Evolutionary conservation across 1,140 invertebrate species (phyloP), one percentile per base, ranked within the genome.

Genomic region (Cydia fagiglandana): DNA sequence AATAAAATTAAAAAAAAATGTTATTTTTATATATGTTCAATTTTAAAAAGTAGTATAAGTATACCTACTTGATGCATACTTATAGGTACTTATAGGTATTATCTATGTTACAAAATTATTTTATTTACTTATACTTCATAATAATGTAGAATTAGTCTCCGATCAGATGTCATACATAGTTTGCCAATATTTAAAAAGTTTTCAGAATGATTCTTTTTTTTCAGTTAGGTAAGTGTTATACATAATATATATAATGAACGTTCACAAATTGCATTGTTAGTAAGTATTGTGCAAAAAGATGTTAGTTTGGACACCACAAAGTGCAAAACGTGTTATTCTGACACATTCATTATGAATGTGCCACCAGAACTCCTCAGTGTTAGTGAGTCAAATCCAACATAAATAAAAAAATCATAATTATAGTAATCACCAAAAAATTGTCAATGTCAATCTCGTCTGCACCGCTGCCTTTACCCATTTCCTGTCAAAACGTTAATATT

Each of bases 401-500:
- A 66, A 75, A 76, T 75, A 76, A 70, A 53, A 76, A 80, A 38
- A 77, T 66, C 28, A 79, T 79, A 76, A 24, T 82, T 24, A 4
- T 30, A 30, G 45, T 90, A 92, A 87, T 92, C 90, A 92, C 89
- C 91, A 92, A 91, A 81, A 90, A 88, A 89, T 91, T 92, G 88
- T 92, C 91, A 83, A 92, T 92, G 86, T 91, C 89, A 81, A 92
- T 92, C 80, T 92, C 91, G 76, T 92, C 90, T 41, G 83, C 84
- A 41, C 87, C 90, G 83, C 86, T 86, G 84, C 89, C 85, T 83
- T 86, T 89, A 84, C 86, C 88, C 77, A 91, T 84, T 79, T 92
- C 91, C 91, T 92, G 91, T 88, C 77, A 84, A 91, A 90, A 85
- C 73, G 77, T 80, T 75, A 53, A 77, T 74, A 78, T 78, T 73